Evolutionary conservation across 2,797 vertebrate species (phyloP).

Genomic region (Diglossa cyanea): DNA sequence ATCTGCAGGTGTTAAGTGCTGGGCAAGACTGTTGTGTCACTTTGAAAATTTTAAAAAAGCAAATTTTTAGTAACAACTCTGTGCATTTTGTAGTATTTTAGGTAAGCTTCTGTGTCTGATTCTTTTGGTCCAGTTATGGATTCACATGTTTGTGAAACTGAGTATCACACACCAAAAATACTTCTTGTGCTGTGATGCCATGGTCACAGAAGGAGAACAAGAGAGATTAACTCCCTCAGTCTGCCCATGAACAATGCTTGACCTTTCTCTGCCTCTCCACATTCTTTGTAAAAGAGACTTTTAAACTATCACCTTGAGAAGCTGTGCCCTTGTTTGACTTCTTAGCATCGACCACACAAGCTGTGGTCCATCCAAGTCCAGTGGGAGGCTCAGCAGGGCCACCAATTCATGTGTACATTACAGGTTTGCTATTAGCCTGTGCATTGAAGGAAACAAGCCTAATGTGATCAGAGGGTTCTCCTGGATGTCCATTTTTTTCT

Average conservation of each 20-base stretch:
- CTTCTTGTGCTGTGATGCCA: neutral
- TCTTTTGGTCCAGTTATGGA: neutral
- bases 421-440: neutral
- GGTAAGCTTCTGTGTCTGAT: neutral
- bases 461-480: rapidly evolving
- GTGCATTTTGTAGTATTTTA: neutral
- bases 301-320: neutral
- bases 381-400: neutral
- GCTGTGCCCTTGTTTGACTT: neutral
- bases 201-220: neutral
- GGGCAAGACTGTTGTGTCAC: neutral
- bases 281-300: neutral
- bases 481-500: neutral
- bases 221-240: neutral
- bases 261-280: neutral
- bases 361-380: neutral
- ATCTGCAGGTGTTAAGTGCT: conserved; percentile 43
- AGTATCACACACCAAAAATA: neutral
- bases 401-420: neutral
- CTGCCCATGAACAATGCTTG: neutral
- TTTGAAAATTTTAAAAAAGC: neutral
- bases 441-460: neutral
- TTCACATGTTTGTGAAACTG: neutral
- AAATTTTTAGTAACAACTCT: neutral
- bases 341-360: neutral